Evolutionary conservation across 2,113 vertebrate species (phyloP), one percentile per base, ranked within the genome.

Genomic region (Conger conger): DNA sequence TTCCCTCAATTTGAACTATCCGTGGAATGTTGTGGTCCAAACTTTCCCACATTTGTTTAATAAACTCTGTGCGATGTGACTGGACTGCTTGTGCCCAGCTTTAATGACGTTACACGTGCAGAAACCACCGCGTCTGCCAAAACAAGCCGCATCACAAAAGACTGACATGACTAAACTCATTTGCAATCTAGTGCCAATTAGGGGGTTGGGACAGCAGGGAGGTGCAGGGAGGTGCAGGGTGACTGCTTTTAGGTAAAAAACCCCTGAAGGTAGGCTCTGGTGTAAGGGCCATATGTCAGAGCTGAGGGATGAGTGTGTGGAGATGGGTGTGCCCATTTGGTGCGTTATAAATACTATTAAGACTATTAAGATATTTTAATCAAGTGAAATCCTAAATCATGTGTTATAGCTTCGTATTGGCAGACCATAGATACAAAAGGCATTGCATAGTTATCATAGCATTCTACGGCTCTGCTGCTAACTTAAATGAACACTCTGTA

Each of bases 131-230:
- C 40, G 1, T 45, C 54, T 36, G 80, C 30, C 18, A 33, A 30
- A 60, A 60, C 17, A 38, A 17, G 16, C 38, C 23, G 79, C 38
- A 80, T 40, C 23, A 79, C 50, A 57, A 8, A 30, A 53, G 79
- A 81, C 63, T 63, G 11, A 83, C 38, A 36, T 53, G 80, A 42
- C 53, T 23, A 8, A 60, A n/a, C 11, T 37, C 30, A 20, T 63
- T 85, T 68, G 79, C 84, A 85, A 40, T 81, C 30, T 50, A 79
- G 38, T 85, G 84, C 79, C 54, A 85, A 81, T 85, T 85, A 36
- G 37, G 50, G n/a, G 60, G 79, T 27, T 76, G 30, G 33, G 57
- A 38, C 20, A 77, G 53, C 50, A 42, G 57, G 20, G 57, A 27
- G n/a, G n/a, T n/a, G n/a, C n/a, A n/a, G n/a, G n/a, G n/a, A n/a